A percentile compares a stretch with the other conserved stretches of the same genome.
These are phyloP conservation scores for Etia nguti DNA, from an alignment of 2,113 vertebrate species.

Conservation along the genomic window DNA sequence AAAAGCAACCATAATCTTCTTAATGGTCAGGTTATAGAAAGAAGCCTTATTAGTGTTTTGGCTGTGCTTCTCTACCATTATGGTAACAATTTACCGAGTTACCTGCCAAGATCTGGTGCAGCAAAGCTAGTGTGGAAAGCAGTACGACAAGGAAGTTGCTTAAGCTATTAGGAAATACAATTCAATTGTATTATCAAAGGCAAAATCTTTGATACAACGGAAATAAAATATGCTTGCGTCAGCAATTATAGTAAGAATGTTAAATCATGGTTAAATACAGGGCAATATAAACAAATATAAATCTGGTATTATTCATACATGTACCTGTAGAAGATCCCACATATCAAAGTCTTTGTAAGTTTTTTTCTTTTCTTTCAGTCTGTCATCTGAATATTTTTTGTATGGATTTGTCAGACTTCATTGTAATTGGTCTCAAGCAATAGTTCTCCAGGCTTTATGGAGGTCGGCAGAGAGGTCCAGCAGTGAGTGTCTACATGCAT, in stretches of 20 bases:
- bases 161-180: neutral
- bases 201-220: neutral
- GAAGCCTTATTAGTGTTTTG: neutral
- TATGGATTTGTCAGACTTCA: neutral
- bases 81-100: neutral
- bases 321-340: neutral
- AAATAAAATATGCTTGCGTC: neutral
- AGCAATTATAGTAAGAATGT: neutral
- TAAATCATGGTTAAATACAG: neutral
- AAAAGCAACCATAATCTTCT: neutral
- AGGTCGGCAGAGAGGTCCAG: neutral
- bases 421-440: neutral
- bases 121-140: neutral
- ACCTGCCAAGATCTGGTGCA: neutral
- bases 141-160: neutral
- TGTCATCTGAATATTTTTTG: neutral
- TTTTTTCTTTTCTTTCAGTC: neutral
- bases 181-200: neutral
- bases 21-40: neutral
- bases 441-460: neutral
- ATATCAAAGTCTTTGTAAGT: neutral
- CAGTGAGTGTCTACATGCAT: neutral
- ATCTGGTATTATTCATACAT: neutral
- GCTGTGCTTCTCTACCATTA: neutral
- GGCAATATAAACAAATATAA: neutral